A percentile compares a stretch with the other conserved stretches of the same genome.
Evolutionary conservation across 1,140 invertebrate species (phyloP).

Genomic region (Sminthurides bifidus): DNA sequence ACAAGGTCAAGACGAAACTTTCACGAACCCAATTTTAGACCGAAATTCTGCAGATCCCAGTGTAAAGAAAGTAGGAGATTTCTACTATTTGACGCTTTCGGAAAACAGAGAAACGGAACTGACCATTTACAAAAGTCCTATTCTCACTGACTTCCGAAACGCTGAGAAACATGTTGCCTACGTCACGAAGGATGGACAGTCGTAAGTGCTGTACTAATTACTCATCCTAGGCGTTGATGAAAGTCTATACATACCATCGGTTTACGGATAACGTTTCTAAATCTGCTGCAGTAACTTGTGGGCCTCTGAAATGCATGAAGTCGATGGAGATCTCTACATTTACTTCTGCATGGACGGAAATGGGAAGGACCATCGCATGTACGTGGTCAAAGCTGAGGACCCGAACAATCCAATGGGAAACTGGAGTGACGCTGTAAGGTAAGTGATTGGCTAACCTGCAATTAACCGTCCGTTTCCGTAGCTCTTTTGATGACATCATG

Average conservation of each 20-base stretch:
- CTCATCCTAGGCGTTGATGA: too few species aligned
- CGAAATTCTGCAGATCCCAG: slow-evolving; percentile 18
- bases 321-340: slow-evolving; percentile 16
- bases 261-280: too few species aligned
- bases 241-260: too few species aligned
- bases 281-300: slow-evolving; percentile 11
- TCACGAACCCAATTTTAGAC: slow-evolving; percentile 20
- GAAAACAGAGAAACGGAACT: slow-evolving; percentile 16
- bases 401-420: slow-evolving; percentile 16
- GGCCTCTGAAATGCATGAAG: slow-evolving; percentile 21
- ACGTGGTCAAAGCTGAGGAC: slow-evolving; percentile 19
- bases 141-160: slow-evolving; percentile 15
- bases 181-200: background rate
- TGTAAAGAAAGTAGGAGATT: background rate
- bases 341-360: slow-evolving; percentile 16
- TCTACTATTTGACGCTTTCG: slow-evolving; percentile 17
- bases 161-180: slow-evolving; percentile 8
- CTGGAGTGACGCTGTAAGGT: slow-evolving; percentile 12
- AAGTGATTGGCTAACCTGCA: background rate
- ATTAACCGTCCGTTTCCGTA: background rate
- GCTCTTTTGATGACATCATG: too few species aligned
- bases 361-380: slow-evolving; percentile 17
- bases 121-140: slow-evolving; percentile 16
- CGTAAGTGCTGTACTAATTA: too few species aligned
- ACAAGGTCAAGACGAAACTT: background rate